Evolutionary conservation across 2,113 vertebrate genomes (phyloP).

Genomic region (Daphoenositta chrysoptera): DNA sequence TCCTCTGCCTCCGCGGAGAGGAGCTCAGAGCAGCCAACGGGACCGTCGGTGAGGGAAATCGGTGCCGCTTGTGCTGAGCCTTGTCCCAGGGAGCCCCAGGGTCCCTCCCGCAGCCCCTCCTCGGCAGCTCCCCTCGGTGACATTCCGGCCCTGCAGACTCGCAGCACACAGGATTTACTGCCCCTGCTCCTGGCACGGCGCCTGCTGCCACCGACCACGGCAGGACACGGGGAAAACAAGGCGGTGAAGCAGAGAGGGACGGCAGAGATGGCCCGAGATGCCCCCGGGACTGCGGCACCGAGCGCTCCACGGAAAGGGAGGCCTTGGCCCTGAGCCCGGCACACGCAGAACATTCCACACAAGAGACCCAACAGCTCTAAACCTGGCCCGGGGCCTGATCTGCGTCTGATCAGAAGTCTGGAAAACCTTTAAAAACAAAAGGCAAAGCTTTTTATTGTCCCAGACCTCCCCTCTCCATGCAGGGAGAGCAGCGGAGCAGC

Average conservation of each 20-base stretch:
- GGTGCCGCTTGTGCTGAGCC: background rate
- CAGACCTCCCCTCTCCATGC: background rate
- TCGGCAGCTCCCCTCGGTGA: background rate
- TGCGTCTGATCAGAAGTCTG: background rate
- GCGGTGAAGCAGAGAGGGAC: constrained; percentile 9
- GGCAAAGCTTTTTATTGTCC: background rate
- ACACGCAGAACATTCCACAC: background rate
- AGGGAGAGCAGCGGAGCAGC: background rate
- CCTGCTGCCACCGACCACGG: background rate
- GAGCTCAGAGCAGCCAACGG: background rate
- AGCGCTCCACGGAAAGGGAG: background rate
- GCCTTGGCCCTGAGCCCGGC: background rate
- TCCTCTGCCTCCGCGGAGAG: background rate
- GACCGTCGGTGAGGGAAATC: too few species aligned
- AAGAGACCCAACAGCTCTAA: background rate
- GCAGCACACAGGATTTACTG: constrained; percentile 10
- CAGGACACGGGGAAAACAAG: background rate
- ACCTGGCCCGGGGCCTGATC: background rate
- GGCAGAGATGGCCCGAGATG: background rate
- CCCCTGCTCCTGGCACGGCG: background rate
- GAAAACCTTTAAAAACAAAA: background rate
- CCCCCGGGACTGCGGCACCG: background rate
- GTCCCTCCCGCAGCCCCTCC: background rate
- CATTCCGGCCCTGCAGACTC: too few species aligned
- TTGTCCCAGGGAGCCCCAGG: background rate